A percentile compares a stretch with the other conserved stretches of the same genome.
These are phyloP conservation scores for Syritta pipiens DNA, from an alignment of 2,888 invertebrate genomes.

Conservation along the genomic window DNA sequence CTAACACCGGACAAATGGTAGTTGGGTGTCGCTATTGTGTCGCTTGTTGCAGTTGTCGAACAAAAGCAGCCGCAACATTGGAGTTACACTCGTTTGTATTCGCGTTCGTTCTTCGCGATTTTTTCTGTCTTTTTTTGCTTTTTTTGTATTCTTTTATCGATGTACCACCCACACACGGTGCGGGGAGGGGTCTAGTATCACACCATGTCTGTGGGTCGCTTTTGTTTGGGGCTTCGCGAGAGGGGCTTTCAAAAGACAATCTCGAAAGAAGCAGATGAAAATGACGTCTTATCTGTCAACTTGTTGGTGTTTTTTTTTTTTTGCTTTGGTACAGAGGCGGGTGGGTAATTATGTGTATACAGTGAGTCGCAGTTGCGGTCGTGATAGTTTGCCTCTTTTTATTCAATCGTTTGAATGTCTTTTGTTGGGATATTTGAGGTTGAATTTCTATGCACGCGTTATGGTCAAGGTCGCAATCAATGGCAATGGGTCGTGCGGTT, in stretches of 20 bases:
- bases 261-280: not conserved
- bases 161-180: not conserved
- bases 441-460: not conserved
- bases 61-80: no score
- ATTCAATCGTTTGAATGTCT: not conserved
- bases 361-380: constrained; percentile 54
- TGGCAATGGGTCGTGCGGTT: not conserved
- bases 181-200: not conserved
- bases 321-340: constrained; percentile 5
- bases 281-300: constrained; percentile 46
- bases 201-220: not conserved
- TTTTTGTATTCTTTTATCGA: not conserved
- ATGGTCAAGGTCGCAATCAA: not conserved
- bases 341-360: constrained; percentile 18
- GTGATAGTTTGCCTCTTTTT: no score
- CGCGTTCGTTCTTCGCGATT: not conserved
- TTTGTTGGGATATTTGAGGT: not conserved
- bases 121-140: not conserved
- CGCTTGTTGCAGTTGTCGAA: no score
- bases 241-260: not conserved
- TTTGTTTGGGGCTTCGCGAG: constrained; percentile 29
- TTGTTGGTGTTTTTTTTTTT: no score
- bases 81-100: not conserved
- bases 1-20: constrained; percentile 24
- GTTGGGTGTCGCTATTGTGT: no score